These are phyloP conservation scores for Cranoglanis bouderius DNA, from an alignment of 2,113 vertebrate species.

Conservation along the genomic window DNA sequence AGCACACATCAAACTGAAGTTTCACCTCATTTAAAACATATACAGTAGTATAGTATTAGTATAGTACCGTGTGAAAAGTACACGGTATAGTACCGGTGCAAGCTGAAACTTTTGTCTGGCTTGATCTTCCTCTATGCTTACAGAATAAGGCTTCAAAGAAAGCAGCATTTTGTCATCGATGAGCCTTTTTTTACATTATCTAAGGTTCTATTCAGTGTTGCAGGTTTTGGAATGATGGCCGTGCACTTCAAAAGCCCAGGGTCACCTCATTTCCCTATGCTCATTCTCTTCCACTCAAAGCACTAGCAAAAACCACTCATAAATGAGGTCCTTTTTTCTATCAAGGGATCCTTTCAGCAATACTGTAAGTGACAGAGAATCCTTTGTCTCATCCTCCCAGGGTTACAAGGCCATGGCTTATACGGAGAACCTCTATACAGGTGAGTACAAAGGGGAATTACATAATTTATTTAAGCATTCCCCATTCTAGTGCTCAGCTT, in stretches of 20 bases:
- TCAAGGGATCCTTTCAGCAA: conserved; percentile 20
- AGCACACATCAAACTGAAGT: not conserved
- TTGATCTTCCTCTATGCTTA: not conserved
- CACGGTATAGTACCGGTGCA: no score
- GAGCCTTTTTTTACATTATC: conserved; percentile 29
- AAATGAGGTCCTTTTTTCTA: conserved; percentile 7
- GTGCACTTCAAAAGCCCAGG: conserved; percentile 17
- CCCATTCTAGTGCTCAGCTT: not conserved
- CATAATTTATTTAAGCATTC: conserved; percentile 38
- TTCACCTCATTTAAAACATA: not conserved
- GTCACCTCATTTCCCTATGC: conserved; percentile 37
- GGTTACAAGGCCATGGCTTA: conserved; percentile 39
- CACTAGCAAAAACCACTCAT: not conserved
- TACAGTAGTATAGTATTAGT: not conserved
- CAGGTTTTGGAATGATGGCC: conserved; percentile 20
- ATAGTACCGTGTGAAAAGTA: not conserved
- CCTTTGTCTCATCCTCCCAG: conserved; percentile 35
- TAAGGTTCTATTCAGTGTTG: conserved; percentile 25
- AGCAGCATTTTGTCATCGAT: not conserved
- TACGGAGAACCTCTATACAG: conserved; percentile 10
- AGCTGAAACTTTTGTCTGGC: conserved; percentile 25
- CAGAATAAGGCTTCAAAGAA: conserved; percentile 15
- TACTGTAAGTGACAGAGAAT: conserved; percentile 31
- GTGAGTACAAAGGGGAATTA: conserved; percentile 38
- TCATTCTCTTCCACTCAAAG: conserved; percentile 34